Percentiles rank a stretch among this genome's conserved stretches.
Conservation (phyloP, 1,140 invertebrate genomes). For the Muscidifurax raptorellus region DNA sequence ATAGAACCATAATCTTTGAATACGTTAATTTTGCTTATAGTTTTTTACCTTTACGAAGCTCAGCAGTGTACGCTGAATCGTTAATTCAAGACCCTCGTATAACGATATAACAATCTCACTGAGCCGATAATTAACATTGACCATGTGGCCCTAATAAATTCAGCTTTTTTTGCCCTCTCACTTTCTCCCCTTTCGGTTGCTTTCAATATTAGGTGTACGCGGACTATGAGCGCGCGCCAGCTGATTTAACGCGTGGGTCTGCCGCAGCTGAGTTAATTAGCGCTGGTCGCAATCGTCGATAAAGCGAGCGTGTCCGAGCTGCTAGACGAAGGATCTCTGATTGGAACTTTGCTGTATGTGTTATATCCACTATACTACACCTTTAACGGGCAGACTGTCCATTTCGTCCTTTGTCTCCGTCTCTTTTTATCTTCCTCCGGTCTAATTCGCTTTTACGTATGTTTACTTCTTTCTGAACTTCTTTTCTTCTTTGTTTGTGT, state of each 20-base stretch:
- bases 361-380: not conserved
- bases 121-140: not conserved
- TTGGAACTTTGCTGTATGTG: slow-evolving; percentile 18
- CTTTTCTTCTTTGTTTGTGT: not conserved
- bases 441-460: not conserved
- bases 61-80: too few relatives aligned
- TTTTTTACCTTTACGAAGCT: too few relatives aligned
- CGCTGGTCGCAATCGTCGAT: slow-evolving; percentile 53
- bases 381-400: not conserved
- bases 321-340: slow-evolving; percentile 41
- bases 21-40: too few relatives aligned
- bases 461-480: too few relatives aligned
- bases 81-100: too few relatives aligned
- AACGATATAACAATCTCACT: too few relatives aligned
- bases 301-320: slow-evolving; percentile 48
- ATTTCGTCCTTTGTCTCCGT: slow-evolving; percentile 8
- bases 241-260: slow-evolving; percentile 54
- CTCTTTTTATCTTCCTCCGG: not conserved
- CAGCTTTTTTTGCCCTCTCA: not conserved
- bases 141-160: slow-evolving; percentile 39
- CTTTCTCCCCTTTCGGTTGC: not conserved
- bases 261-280: slow-evolving; percentile 59
- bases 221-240: slow-evolving; percentile 17
- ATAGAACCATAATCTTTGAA: too few relatives aligned
- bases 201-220: slow-evolving; percentile 11